Conservation (phyloP, 2,113 vertebrate genomes). For the Recurvirostra avosetta region DNA sequence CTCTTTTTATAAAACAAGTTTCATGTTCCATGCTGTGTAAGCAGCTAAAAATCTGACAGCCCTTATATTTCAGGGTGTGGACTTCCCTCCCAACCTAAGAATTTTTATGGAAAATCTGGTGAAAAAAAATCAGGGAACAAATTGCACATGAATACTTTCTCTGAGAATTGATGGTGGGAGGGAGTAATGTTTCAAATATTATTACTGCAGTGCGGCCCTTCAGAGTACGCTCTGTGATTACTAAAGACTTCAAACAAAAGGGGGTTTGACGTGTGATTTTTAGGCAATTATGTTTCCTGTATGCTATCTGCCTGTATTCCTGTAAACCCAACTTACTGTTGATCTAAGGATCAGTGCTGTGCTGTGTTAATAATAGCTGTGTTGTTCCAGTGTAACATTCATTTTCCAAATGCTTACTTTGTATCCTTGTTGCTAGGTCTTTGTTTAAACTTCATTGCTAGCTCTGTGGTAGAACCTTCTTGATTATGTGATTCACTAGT, state of each 20-base stretch:
- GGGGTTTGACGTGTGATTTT: not conserved
- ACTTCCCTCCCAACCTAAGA: not conserved
- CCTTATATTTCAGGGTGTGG: not conserved
- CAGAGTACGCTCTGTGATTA: not conserved
- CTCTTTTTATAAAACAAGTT: not conserved
- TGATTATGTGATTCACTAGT: not conserved
- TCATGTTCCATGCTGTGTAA: not conserved
- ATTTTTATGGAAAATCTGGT: not conserved
- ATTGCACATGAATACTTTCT: not conserved
- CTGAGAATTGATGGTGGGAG: not conserved
- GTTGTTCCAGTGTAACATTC: not conserved
- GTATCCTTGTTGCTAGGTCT: not conserved
- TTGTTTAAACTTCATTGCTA: not conserved
- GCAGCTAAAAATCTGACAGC: not conserved
- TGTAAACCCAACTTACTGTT: not conserved
- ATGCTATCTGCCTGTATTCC: not conserved
- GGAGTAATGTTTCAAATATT: not conserved
- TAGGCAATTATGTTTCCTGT: not conserved
- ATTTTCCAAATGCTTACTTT: not conserved
- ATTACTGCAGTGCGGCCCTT: conserved; percentile 4
- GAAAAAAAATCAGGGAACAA: not conserved
- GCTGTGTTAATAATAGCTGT: not conserved
- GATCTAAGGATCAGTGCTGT: not conserved
- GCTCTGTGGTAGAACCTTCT: not conserved
- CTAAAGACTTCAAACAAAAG: conserved; percentile 4